Conservation (phyloP, 2,113 vertebrate genomes). For the Hyperopisus bebe region DNA sequence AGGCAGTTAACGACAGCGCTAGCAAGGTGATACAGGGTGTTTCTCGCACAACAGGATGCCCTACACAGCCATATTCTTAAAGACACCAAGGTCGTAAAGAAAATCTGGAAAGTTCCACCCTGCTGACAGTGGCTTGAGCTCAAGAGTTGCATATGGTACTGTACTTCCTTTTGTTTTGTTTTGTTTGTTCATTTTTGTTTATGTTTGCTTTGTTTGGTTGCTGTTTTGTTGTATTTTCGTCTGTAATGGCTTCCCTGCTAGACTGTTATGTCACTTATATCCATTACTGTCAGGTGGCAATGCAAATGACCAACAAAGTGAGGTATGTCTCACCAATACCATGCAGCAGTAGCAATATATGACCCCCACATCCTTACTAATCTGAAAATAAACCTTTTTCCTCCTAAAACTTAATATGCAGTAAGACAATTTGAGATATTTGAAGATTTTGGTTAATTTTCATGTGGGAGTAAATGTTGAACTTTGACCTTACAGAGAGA, state of each 20-base stretch:
- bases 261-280: not conserved
- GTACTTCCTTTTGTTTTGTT: not conserved
- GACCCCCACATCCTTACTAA: not conserved
- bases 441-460: not conserved
- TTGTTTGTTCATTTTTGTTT: not conserved
- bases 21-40: not conserved
- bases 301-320: not conserved
- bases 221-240: not conserved
- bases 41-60: not conserved
- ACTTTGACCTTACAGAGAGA: conserved; percentile 59
- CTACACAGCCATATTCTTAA: not conserved
- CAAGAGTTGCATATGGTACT: not conserved
- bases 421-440: not conserved
- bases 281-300: not conserved
- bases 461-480: not conserved
- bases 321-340: not conserved
- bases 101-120: not conserved
- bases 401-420: not conserved
- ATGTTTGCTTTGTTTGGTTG: not conserved
- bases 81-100: not conserved
- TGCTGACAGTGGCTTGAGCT: not conserved
- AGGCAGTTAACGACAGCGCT: not conserved
- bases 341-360: not conserved
- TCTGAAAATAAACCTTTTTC: not conserved
- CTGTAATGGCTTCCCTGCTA: not conserved